Conservation (phyloP, 37 sponge, comb jelly and placozoan genomes). For the Beroe forskalii region DNA sequence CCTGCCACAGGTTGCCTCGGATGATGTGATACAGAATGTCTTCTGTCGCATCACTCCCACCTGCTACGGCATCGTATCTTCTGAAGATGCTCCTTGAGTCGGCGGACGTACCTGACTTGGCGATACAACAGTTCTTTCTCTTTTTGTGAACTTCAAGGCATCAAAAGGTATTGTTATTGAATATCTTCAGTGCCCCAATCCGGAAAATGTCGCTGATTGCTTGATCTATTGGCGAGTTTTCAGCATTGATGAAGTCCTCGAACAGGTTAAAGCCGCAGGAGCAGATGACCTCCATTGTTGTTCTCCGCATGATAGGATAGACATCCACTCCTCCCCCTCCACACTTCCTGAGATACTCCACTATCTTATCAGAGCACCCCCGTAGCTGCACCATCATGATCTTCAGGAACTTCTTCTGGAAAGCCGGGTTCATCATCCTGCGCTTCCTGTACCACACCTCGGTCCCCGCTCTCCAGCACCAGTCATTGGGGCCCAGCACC, state of each 20-base stretch:
- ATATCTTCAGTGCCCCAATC: slow-evolving; percentile 36
- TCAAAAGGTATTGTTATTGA: not conserved
- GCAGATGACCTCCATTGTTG: slow-evolving; percentile 18
- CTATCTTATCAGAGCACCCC: not conserved
- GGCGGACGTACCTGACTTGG: not conserved
- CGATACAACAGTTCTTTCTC: slow-evolving; percentile 15
- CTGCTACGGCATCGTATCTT: not conserved
- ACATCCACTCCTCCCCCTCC: not conserved
- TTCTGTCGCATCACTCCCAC: not conserved
- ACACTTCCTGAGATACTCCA: not conserved
- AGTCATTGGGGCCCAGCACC: not conserved
- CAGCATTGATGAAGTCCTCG: not conserved
- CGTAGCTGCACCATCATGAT: not conserved
- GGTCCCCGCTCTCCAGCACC: not conserved
- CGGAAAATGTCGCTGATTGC: slow-evolving; percentile 6
- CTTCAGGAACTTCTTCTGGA: slow-evolving; percentile 33
- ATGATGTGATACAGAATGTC: slow-evolving; percentile 57
- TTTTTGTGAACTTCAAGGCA: not conserved
- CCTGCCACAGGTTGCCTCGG: not conserved
- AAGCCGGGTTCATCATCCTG: slow-evolving; percentile 43
- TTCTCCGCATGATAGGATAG: not conserved
- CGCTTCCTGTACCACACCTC: slow-evolving; percentile 54
- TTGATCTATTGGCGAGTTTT: slow-evolving; percentile 13
- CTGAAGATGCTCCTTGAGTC: no score
- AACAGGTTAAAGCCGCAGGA: slow-evolving; percentile 8